Evolutionary conservation across 2,888 invertebrate species (phyloP).

Genomic region (Perdita meconis): DNA sequence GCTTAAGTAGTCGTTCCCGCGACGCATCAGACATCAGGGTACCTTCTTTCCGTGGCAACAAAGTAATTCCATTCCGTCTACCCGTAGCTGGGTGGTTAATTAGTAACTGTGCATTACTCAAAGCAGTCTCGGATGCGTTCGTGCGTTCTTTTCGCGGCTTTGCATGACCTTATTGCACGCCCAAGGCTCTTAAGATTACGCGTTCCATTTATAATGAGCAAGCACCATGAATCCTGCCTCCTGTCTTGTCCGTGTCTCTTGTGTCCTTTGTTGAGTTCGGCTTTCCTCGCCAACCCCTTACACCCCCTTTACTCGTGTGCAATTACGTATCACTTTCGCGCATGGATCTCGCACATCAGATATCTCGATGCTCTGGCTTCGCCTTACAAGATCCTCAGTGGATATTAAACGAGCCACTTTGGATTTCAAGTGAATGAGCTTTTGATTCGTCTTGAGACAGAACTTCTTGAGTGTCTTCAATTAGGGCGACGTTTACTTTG

Average conservation of each 20-base stretch:
- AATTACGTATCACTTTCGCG: slow-evolving; percentile 23
- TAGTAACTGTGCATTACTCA: slow-evolving; percentile 30
- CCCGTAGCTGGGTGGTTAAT: slow-evolving; percentile 40
- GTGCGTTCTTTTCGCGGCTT: slow-evolving; percentile 23
- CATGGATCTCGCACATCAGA: background rate
- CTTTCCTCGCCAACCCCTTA: slow-evolving; percentile 11
- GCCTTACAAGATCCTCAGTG: background rate
- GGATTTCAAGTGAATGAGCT: background rate
- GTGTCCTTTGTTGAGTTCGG: slow-evolving; percentile 15
- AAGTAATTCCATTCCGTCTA: slow-evolving; percentile 4
- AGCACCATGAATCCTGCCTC: slow-evolving; percentile 52
- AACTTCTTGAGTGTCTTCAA: too few species aligned
- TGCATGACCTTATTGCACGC: slow-evolving; percentile 38
- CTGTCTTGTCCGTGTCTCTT: slow-evolving; percentile 31
- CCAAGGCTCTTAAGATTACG: slow-evolving; percentile 46
- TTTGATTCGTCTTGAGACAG: too few species aligned
- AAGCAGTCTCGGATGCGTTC: slow-evolving; percentile 22
- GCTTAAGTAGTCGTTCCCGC: background rate
- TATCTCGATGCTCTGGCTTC: slow-evolving; percentile 8
- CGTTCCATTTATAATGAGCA: slow-evolving; percentile 52
- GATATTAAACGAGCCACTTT: background rate
- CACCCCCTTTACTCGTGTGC: slow-evolving; percentile 7
- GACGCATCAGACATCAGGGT: background rate
- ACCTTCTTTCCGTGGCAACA: background rate
- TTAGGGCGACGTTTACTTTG: too few species aligned